These are phyloP conservation scores for Apis dorsata DNA, from an alignment of 1,140 invertebrate species.

Conservation along the genomic window DNA sequence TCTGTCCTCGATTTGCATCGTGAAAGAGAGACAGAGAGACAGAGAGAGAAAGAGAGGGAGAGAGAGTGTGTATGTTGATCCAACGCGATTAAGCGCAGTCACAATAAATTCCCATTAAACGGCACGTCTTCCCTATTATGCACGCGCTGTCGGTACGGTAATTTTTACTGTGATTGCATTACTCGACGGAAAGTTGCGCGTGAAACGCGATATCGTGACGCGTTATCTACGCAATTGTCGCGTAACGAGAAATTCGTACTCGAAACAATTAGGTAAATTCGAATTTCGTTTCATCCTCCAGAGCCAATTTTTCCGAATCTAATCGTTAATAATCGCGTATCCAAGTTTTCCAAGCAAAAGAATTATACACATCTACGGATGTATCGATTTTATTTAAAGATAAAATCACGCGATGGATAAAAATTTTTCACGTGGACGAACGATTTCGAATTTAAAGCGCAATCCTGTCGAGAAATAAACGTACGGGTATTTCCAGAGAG, in stretches of 20 bases:
- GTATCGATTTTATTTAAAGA: no score
- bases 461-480: no score
- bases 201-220: slow-evolving; percentile 26
- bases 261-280: no score
- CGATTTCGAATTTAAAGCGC: no score
- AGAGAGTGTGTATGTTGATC: background rate
- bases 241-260: background rate
- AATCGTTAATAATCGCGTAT: no score
- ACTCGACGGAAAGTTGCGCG: background rate
- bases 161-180: slow-evolving; percentile 26
- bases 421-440: no score
- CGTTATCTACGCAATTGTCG: slow-evolving; percentile 24
- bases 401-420: no score
- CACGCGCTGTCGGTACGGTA: slow-evolving; percentile 5
- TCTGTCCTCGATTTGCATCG: slow-evolving; percentile 31
- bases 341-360: no score
- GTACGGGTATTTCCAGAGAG: no score
- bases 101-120: slow-evolving; percentile 49
- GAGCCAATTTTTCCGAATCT: no score
- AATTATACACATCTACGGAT: no score
- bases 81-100: background rate
- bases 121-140: slow-evolving; percentile 13
- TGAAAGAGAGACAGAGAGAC: background rate
- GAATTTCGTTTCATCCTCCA: no score
- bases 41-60: background rate